Evolutionary conservation across 2,888 invertebrate genomes (phyloP), one percentile per base, ranked within the genome.

Genomic region (Catocala sponsa): DNA sequence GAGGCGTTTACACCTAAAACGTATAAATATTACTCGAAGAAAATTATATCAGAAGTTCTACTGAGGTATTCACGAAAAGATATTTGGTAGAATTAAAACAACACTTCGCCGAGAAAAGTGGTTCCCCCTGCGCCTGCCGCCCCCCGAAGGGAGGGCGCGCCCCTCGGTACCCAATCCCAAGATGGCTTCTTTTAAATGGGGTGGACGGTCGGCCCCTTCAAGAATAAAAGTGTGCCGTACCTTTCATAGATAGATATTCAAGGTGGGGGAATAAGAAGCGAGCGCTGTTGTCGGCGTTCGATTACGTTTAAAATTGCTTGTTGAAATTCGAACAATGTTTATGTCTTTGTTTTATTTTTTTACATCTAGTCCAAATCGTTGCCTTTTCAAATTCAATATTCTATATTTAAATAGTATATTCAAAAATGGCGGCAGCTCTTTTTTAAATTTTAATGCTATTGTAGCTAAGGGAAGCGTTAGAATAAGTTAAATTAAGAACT

Each of bases 61-160:
- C 89, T 87, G 88, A 91, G 92, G 91, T 92, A 92, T 92, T 91
- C 92, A 88, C 91, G 91, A 94, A 93, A 94, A 94, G 94, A 93
- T 94, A 94, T 94, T 94, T 88, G 91, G 91, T 87, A 87, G 93
- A 93, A 94, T 94, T 94, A 94, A 94, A 94, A 94, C 94, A 94
- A 93, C 93, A 94, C 92, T 92, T 90, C 88, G 87, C 86, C 86
- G 90, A 90, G 91, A 92, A 91, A 91, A 91, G 91, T 91, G 91
- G 89, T 88, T 86, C 88, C 82, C 89, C 88, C 87, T 65, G 63
- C 74, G 70, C 71, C 80, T 80, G 76, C 81, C 71, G 76, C 79
- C 79, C 80, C 76, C 79, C 78, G 74, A 61, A 76, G 77, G 79
- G 72, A 70, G 77, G 81, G 83, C 79, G 82, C 74, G 76, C 82